A percentile compares a stretch with the other conserved stretches of the same genome.
Conservation (phyloP, 2,113 vertebrate species). For the Nycticryphes semicollaris region DNA sequence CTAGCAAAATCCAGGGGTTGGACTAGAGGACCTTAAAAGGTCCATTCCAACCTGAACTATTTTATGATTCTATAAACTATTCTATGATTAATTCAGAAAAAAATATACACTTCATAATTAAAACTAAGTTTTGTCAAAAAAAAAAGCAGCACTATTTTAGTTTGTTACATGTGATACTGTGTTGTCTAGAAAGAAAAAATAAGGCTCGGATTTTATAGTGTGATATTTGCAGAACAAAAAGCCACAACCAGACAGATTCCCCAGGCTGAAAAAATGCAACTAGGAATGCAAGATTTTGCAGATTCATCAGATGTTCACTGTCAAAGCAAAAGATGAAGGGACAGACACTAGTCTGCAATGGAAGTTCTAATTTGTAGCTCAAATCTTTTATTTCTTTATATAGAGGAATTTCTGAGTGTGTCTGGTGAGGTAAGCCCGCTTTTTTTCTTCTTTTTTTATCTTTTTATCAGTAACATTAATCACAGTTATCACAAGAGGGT, state of each 20-base stretch:
- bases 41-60: background rate
- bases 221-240: background rate
- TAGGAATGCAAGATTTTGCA: background rate
- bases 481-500: too few species aligned
- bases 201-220: background rate
- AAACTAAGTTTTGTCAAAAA: background rate
- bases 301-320: background rate
- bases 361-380: background rate
- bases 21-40: background rate
- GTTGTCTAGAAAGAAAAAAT: background rate
- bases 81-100: background rate
- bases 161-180: background rate
- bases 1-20: background rate
- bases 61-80: background rate
- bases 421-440: background rate
- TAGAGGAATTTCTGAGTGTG: background rate
- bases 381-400: background rate
- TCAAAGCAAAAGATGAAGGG: background rate
- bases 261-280: background rate
- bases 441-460: background rate
- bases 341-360: background rate
- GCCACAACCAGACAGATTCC: background rate
- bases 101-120: background rate
- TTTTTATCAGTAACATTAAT: background rate
- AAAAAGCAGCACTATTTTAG: background rate